A percentile compares a stretch with the other conserved stretches of the same genome.
Evolutionary conservation across 64 coral and sea anemone species (phyloP).

Genomic region (Orbicella faveolata): DNA sequence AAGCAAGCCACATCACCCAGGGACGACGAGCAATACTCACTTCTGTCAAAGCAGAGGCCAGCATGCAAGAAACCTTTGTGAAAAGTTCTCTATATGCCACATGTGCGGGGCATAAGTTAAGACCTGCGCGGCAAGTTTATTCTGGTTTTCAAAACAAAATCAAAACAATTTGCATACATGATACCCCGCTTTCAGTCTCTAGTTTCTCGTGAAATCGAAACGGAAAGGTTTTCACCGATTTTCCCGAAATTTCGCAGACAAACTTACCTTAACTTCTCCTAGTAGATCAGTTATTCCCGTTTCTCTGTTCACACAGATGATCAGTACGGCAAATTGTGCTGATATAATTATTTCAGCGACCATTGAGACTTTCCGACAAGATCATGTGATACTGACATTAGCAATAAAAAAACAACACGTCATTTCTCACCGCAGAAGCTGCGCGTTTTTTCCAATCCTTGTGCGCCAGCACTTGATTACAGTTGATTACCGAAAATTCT

Average conservation of each 20-base stretch:
- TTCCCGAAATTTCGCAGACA: too few species aligned
- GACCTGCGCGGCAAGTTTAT: neutral
- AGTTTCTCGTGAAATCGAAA: neutral
- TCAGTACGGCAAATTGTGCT: neutral
- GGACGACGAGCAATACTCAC: too few species aligned
- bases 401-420: neutral
- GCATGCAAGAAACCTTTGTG: too few species aligned
- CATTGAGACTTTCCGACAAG: neutral
- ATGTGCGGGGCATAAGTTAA: too few species aligned
- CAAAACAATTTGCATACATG: neutral
- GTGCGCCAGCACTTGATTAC: neutral
- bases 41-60: too few species aligned
- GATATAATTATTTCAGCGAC: neutral
- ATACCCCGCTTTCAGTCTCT: neutral
- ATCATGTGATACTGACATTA: neutral
- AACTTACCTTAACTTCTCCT: too few species aligned
- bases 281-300: too few species aligned
- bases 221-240: too few species aligned
- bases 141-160: conserved; percentile 12
- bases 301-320: too few species aligned
- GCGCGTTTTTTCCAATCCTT: neutral
- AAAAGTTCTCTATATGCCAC: too few species aligned
- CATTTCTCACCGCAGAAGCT: neutral
- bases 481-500: neutral
- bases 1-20: too few species aligned